A percentile compares a stretch with the other conserved stretches of the same genome.
Conservation (phyloP, 2,113 vertebrate genomes). For the Oreochromis tanganicae region DNA sequence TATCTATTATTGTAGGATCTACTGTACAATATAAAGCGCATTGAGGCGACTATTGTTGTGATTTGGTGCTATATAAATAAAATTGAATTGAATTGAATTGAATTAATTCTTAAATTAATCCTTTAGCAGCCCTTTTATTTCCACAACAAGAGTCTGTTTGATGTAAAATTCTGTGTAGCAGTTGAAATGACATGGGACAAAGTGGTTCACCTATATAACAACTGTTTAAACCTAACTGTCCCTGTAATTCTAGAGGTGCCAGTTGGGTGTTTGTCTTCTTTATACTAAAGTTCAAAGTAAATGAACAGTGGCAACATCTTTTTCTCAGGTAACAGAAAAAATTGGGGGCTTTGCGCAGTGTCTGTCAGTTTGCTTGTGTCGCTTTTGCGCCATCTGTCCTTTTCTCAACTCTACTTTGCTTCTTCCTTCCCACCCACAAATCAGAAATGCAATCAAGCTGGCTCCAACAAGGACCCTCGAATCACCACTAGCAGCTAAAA, state of each 20-base stretch:
- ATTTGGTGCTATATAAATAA: background rate
- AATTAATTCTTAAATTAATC: background rate
- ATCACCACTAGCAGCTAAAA: slow-evolving; percentile 55
- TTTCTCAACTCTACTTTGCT: background rate
- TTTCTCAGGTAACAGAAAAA: background rate
- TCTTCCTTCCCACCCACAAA: slow-evolving; percentile 45
- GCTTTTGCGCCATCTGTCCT: background rate
- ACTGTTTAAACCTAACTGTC: background rate
- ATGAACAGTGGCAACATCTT: background rate
- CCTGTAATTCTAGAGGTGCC: background rate
- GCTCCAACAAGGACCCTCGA: slow-evolving; percentile 55
- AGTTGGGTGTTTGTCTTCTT: background rate
- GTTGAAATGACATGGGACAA: background rate
- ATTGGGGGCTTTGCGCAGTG: background rate
- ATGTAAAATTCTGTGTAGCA: background rate
- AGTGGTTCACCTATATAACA: background rate
- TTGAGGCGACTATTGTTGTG: background rate
- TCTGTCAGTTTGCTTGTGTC: slow-evolving; percentile 24
- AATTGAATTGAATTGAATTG: background rate
- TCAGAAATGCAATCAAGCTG: slow-evolving; percentile 69
- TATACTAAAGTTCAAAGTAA: too few species aligned
- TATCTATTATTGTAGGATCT: background rate
- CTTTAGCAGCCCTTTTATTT: background rate
- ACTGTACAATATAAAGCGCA: background rate
- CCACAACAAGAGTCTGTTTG: background rate